Conservation (phyloP, 2,113 vertebrate species). For the Sigmodon hispidus region DNA sequence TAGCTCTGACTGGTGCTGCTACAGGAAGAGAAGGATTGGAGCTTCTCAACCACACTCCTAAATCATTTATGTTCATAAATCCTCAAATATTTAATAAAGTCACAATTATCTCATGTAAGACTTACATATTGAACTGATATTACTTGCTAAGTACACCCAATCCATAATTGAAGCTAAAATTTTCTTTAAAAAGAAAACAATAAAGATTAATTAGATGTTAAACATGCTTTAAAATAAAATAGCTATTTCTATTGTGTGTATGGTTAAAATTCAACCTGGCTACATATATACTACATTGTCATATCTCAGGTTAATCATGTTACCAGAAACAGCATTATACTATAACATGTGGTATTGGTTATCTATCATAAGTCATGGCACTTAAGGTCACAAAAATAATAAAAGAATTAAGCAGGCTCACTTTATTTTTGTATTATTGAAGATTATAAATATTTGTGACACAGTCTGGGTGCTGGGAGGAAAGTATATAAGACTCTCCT, state of each 20-base stretch:
- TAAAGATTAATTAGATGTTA: slow-evolving; percentile 21
- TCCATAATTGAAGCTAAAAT: neutral
- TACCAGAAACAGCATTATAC: neutral
- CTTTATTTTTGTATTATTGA: neutral
- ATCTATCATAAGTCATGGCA: neutral
- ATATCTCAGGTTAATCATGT: neutral
- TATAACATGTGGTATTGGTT: too few species aligned
- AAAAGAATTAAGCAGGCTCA: neutral
- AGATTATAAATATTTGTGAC: neutral
- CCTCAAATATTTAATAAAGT: slow-evolving; percentile 5
- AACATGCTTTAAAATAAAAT: neutral
- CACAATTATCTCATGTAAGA: neutral
- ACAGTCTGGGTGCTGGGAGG: too few species aligned
- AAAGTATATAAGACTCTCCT: too few species aligned
- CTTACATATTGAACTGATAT: slow-evolving; percentile 19
- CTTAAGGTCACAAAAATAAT: neutral
- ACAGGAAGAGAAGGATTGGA: too few species aligned
- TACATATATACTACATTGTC: too few species aligned
- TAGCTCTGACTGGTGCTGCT: too few species aligned
- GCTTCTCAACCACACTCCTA: neutral
- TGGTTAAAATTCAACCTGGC: neutral
- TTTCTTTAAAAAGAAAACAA: neutral
- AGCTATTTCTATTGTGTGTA: neutral
- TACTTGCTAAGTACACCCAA: neutral
- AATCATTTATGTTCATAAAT: neutral